Conservation (phyloP, 2,113 vertebrate genomes). For the Microtus montanus region DNA sequence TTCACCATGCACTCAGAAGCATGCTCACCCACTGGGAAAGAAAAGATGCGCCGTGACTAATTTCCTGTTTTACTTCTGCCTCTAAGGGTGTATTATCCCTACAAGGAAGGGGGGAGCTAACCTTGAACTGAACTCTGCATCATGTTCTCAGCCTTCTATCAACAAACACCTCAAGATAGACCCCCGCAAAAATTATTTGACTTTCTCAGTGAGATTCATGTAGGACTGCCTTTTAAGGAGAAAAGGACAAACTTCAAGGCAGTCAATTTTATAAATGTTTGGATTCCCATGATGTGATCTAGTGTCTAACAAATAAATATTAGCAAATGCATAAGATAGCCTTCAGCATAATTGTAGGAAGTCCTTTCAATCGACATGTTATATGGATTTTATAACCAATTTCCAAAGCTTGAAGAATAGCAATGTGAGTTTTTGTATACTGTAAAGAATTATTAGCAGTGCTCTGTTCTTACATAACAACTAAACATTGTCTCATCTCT, state of each 20-base stretch:
- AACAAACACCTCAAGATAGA: neutral
- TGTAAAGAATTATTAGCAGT: neutral
- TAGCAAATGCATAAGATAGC: neutral
- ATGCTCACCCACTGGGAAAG: neutral
- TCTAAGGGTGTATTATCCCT: neutral
- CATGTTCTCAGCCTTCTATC: neutral
- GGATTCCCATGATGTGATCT: neutral
- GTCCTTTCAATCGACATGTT: neutral
- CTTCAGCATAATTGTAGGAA: neutral
- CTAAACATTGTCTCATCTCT: neutral
- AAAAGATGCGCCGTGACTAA: neutral
- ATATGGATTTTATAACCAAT: neutral
- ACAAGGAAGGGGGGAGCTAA: neutral
- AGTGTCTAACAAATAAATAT: neutral
- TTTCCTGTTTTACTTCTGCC: neutral
- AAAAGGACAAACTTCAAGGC: neutral
- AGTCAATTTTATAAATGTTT: neutral
- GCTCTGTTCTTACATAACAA: fast-evolving
- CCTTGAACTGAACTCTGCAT: neutral
- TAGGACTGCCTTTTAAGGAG: neutral
- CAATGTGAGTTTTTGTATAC: neutral
- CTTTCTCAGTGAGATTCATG: neutral
- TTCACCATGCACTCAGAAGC: neutral
- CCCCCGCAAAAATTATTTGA: neutral
- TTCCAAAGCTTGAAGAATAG: neutral